Evolutionary conservation across 53 echinoderm and acorn worm species (phyloP).

Genomic region (Patiria pectinifera): DNA sequence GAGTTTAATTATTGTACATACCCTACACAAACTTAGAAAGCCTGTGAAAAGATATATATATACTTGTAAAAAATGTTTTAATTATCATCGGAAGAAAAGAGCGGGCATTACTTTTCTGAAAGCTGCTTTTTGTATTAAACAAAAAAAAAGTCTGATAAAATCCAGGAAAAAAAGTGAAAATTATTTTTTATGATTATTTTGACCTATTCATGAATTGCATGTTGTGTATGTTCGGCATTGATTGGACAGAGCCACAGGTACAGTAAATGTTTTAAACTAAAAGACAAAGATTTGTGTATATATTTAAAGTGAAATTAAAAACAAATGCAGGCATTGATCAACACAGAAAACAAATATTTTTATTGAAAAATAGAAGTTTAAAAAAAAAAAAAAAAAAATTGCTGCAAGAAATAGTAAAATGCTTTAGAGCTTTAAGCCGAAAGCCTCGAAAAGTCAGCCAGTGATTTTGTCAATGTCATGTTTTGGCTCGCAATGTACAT

Average conservation of each 20-base stretch:
- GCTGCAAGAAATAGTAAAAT: not conserved
- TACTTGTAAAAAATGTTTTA: conserved; percentile 45
- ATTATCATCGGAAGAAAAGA: conserved; percentile 9
- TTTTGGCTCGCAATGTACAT: not conserved
- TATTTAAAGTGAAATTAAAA: conserved; percentile 14
- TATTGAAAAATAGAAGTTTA: not conserved
- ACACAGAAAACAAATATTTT: not conserved
- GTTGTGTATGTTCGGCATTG: conserved; percentile 10
- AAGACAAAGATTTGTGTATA: conserved; percentile 41
- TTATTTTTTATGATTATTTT: conserved; percentile 60
- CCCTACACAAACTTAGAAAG: not conserved
- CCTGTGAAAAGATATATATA: conserved; percentile 15
- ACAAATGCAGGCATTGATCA: conserved; percentile 38
- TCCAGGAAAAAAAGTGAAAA: conserved; percentile 44
- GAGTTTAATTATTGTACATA: not conserved
- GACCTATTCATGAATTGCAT: conserved; percentile 65
- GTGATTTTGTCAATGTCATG: not conserved
- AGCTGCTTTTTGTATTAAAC: conserved; percentile 58
- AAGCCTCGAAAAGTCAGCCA: not conserved
- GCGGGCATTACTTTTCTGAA: conserved; percentile 55
- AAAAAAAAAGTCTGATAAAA: conserved; percentile 1
- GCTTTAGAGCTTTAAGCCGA: not conserved
- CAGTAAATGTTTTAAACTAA: conserved; percentile 1
- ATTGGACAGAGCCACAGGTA: conserved; percentile 8
- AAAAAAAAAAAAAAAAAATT: not conserved